Evolutionary conservation across 1,140 invertebrate species (phyloP).

Genomic region (Listronotus bonariensis): DNA sequence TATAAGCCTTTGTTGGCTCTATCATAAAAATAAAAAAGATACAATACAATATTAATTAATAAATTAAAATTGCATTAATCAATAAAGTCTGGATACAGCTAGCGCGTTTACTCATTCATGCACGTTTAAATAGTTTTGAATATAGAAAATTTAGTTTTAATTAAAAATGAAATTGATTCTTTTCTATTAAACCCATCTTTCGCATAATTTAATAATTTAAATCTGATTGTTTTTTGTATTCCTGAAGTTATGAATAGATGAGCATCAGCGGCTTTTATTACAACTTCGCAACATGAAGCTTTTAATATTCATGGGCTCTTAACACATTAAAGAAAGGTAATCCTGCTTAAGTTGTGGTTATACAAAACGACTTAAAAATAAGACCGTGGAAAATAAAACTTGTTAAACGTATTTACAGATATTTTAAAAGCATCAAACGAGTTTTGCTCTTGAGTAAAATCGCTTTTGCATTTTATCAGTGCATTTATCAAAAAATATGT

Average conservation of each 20-base stretch:
- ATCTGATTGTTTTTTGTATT: too few relatives aligned
- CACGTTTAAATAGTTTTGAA: too few relatives aligned
- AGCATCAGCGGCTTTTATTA: not conserved
- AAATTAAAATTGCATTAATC: too few relatives aligned
- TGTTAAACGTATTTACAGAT: constrained; percentile 23
- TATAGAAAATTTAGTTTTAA: too few relatives aligned
- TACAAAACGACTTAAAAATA: constrained; percentile 20
- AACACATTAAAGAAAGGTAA: constrained; percentile 17
- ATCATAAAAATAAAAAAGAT: too few relatives aligned
- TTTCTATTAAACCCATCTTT: too few relatives aligned
- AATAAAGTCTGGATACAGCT: too few relatives aligned
- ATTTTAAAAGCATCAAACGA: constrained; percentile 19
- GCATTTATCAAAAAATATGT: constrained; percentile 26
- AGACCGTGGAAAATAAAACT: constrained; percentile 14
- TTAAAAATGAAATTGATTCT: too few relatives aligned
- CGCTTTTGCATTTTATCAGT: constrained; percentile 17
- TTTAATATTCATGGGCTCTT: constrained; percentile 21
- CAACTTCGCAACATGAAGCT: not conserved
- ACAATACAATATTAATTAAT: too few relatives aligned
- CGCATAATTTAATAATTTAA: too few relatives aligned
- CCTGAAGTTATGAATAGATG: not conserved
- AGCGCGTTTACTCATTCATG: too few relatives aligned
- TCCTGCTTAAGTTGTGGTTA: constrained; percentile 16
- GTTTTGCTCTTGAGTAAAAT: constrained; percentile 17
- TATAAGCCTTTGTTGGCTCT: too few relatives aligned